These are phyloP conservation scores for Suncus etruscus DNA, from an alignment of 2,113 vertebrate genomes.

Conservation along the genomic window DNA sequence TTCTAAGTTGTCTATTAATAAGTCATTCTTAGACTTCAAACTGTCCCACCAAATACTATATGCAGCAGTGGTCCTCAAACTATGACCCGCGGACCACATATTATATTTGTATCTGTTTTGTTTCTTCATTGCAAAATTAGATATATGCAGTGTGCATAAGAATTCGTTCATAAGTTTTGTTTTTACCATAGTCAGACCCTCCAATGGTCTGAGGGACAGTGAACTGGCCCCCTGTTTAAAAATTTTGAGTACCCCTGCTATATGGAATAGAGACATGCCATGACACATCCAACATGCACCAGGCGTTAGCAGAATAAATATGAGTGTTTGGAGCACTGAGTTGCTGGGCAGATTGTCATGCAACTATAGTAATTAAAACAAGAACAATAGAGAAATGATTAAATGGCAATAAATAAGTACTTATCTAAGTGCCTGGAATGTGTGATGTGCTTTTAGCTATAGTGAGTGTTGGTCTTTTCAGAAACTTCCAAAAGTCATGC, in stretches of 20 bases:
- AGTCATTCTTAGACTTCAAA: background rate
- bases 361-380: background rate
- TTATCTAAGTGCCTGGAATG: background rate
- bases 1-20: background rate
- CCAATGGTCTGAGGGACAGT: too few species aligned
- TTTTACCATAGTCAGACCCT: too few species aligned
- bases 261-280: background rate
- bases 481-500: background rate
- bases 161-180: too few species aligned
- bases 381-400: background rate
- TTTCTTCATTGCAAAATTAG: too few species aligned
- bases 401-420: background rate
- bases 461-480: background rate
- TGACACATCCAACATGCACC: background rate
- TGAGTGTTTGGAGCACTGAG: background rate
- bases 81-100: too few species aligned
- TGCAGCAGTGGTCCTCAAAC: too few species aligned
- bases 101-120: too few species aligned
- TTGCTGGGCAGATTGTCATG: background rate
- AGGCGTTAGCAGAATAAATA: background rate
- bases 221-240: too few species aligned
- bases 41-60: background rate
- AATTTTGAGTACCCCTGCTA: too few species aligned
- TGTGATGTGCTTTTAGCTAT: background rate
- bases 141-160: too few species aligned